Evolutionary conservation across 2,797 vertebrate species (phyloP), one percentile per base, ranked within the genome.

Genomic region (Acipenser transmontanus): DNA sequence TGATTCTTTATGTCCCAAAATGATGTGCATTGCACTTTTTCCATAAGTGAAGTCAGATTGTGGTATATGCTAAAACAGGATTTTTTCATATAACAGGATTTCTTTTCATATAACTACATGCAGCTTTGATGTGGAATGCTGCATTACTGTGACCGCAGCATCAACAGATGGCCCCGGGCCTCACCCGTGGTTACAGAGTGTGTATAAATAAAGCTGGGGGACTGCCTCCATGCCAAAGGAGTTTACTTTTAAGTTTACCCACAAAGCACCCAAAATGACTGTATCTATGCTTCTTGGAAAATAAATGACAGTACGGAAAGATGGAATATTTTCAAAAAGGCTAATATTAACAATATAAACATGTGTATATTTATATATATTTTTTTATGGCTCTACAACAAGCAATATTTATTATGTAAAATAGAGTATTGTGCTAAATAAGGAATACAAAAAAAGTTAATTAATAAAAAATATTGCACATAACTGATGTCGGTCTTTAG

Each of bases 101-200:
- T 63, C 63, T 49, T 66, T 65, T 20, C 9, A 13, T 5, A 52
- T 66, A 57, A 68, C 63, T 52, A 59, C 67, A 54, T 7, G 50
- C 0, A 9, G 64, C 75, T 79, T 79, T 81, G 75, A 82, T 79
- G 68, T 73, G 69, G 76, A 52, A 62, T 75, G 66, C 62, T 70
- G 1, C 59, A 64, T 71, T 73, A 69, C 62, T 68, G 0, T 74
- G 77, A 74, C 68, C 68, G 71, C 70, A 73, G 65, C 63, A 57
- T 12, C 14, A 72, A 50, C 56, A 70, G 68, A 71, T 69, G 71
- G 68, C 12, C 69, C 49, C 0, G 54, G 0, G 2, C 13, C 66
- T 68, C 69, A 63, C 64, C 59, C 59, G 73, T 49, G 68, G 68
- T 69, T 74, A 65, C 68, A 63, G 49, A 2, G 59, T 0, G 13